Conservation (phyloP, 2,113 vertebrate species). For the Cyprinus carpio region DNA sequence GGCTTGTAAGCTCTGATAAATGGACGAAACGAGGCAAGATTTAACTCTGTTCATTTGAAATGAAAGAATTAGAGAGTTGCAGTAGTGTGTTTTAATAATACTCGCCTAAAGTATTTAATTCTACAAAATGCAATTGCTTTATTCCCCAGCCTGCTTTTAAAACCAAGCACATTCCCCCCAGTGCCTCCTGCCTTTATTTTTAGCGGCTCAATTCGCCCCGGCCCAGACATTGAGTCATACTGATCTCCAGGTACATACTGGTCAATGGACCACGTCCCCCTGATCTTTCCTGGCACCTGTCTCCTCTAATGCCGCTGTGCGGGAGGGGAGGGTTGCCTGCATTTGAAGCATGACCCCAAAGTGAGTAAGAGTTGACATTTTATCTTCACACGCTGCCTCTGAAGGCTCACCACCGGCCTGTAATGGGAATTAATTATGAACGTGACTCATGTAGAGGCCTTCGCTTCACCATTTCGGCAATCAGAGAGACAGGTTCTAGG, state of each 20-base stretch:
- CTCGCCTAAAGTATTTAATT: neutral
- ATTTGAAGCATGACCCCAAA: constrained; percentile 40
- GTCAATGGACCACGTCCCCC: constrained; percentile 17
- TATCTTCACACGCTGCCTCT: neutral
- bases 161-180: neutral
- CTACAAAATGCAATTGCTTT: neutral
- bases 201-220: neutral
- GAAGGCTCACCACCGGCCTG: neutral
- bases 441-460: constrained; percentile 8
- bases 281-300: constrained; percentile 59
- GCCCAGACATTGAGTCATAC: constrained; percentile 32
- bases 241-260: constrained; percentile 43
- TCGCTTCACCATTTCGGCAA: neutral
- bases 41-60: neutral
- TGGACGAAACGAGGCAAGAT: neutral
- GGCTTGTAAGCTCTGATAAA: neutral
- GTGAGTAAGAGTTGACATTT: constrained; percentile 43
- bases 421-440: constrained; percentile 33
- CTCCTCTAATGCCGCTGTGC: constrained; percentile 35
- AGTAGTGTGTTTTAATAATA: constrained; percentile 10
- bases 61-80: neutral
- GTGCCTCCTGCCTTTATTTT: neutral
- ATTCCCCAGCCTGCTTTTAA: neutral
- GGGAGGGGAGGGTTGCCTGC: constrained; percentile 32
- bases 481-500: neutral